These are phyloP conservation scores for Lagodon rhomboides DNA, from an alignment of 2,797 vertebrate genomes.

Conservation along the genomic window DNA sequence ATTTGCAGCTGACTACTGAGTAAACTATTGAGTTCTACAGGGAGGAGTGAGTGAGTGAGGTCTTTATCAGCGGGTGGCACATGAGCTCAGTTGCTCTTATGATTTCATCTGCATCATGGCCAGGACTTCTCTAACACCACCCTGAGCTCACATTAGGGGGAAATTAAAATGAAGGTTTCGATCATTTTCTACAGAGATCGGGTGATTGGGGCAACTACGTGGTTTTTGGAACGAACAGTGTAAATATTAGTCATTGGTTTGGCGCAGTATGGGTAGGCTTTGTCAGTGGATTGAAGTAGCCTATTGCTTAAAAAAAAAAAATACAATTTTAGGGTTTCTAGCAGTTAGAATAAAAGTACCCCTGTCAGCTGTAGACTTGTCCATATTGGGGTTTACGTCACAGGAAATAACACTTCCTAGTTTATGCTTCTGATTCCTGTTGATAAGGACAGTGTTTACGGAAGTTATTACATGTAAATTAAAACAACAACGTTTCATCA, in stretches of 20 bases:
- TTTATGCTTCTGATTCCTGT: conserved; percentile 37
- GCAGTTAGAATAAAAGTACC: conserved; percentile 38
- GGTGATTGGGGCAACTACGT: no score
- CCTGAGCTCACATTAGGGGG: no score
- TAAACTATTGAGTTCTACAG: no score
- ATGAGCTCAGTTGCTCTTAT: neutral
- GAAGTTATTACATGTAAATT: conserved; percentile 39
- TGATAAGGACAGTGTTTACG: conserved; percentile 55
- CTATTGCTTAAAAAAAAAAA: neutral
- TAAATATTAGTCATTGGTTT: no score
- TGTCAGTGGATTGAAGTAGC: neutral
- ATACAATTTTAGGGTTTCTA: no score
- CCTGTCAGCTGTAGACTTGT: conserved; percentile 27
- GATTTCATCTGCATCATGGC: neutral
- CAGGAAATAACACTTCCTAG: conserved; percentile 58
- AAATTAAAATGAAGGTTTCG: no score
- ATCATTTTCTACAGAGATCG: no score
- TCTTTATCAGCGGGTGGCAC: neutral
- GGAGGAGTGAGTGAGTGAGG: neutral
- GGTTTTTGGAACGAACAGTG: no score
- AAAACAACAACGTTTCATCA: neutral
- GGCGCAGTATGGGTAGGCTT: neutral
- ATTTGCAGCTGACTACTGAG: neutral
- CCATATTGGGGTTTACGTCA: conserved; percentile 22
- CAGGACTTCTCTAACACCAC: neutral